Base-by-base conservation (phyloP, 2,113 vertebrate genomes). In the Nymphicus hollandicus region DNA sequence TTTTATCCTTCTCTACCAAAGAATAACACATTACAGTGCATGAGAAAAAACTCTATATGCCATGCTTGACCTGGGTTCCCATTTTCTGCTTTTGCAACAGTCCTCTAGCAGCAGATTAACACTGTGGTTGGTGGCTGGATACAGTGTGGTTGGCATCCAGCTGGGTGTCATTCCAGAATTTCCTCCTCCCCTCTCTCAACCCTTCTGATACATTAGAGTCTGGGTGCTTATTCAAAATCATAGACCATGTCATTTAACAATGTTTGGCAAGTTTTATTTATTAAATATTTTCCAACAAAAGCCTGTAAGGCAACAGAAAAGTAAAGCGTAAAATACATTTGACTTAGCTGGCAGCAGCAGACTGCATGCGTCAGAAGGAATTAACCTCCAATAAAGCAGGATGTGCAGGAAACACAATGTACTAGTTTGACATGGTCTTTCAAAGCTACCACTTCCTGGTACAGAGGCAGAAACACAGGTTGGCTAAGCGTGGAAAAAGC, bases 341-440 rank as follows among this genome's bases (percentile, higher is more conserved):
- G 82, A 89, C 89, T 95, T 95, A 81, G 66, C 92, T 93, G 89
- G 94, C 74, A 78, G 24, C 78, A 80, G 66, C 80, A 53, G 84
- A 47, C 91, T 94, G 93, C 94, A 91, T 97, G 95, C 9, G 5
- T 92, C 86, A 95, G 89, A 89, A 91, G 41, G 81, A 89, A 94
- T 93, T 92, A 94, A 87, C 74, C 76, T 81, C 31, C 64, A 76
- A 84, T 77, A 92, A 93, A 91, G 65, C 68, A 91, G 71, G 79
- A 85, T 95, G 91, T 96, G 84, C 95, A 97, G 89, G 94, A 96
- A 97, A 96, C 96, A 96, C 91, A 96, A 87, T 95, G 92, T 96
- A 91, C 95, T 87, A 27, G 82, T 97, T 92, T 89, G 89, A 96
- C 72, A 93, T 33, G 83, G 88, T 94, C 64, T 95, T 95, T 96